Evolutionary conservation across 2,888 invertebrate genomes (phyloP), one percentile per base, ranked within the genome.

Genomic region (Chydorus sphaericus): DNA sequence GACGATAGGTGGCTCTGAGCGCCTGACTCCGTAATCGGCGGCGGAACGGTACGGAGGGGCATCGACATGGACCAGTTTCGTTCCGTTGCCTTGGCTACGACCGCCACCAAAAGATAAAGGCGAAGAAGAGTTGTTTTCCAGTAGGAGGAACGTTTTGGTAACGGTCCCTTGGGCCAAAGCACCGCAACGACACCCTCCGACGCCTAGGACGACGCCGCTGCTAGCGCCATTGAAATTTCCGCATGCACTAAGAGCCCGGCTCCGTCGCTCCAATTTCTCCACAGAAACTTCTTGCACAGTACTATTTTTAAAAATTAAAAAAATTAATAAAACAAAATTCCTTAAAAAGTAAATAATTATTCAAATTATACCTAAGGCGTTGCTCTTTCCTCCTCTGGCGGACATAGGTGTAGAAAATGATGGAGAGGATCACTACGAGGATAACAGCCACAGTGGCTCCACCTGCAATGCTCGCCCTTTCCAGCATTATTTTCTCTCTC

Each of bases 391-490:
- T 59, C 57, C 57, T 59, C 50, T 62, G 60, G 39, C 60, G 59
- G 51, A 61, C 58, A 58, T 65, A 63, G 39, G 64, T 63, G 52
- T 62, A 65, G 31, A 61, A 57, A 52, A 62, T 64, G 57, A 66
- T 62, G 58, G 65, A 68, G 59, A 70, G 65, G 56, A 70, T 64
- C 58, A 69, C 67, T 56, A 70, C 68, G 54, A 71, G 62, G 57
- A 70, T 62, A 58, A 70, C 65, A 66, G 75, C 74, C 72, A 79
- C 75, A 63, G 83, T 83, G 66, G 84, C 86, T 68, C 86, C 86
- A 68, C 85, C 83, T 65, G 87, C 87, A 74, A 88, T 86, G 70
- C 85, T 84, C 67, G 88, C 88, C 67, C 83, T 86, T 76, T 87
- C 85, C 74, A 88, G 77, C 83, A 86, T 82, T 69, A 83, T 81